These are phyloP conservation scores for Pheosia tremula DNA, from an alignment of 2,888 invertebrate species.

Conservation along the genomic window DNA sequence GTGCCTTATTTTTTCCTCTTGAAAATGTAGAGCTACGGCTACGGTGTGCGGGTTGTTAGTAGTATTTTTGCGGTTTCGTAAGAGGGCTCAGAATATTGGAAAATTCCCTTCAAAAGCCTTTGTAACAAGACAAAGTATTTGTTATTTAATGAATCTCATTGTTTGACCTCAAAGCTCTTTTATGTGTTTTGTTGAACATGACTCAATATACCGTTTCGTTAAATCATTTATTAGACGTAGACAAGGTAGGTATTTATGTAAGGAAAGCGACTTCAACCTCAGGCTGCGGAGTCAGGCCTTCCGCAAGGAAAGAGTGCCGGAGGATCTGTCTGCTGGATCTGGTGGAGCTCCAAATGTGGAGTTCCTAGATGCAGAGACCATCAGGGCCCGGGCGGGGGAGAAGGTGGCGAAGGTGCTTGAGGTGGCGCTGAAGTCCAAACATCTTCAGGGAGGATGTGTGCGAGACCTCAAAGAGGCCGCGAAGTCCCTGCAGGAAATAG, in stretches of 20 bases:
- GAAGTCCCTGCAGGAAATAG: too few species aligned
- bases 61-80: constrained; percentile 18
- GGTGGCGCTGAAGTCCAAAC: too few species aligned
- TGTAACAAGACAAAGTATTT: constrained; percentile 31
- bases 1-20: constrained; percentile 15
- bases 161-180: constrained; percentile 25
- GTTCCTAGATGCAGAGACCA: too few species aligned
- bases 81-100: constrained; percentile 12
- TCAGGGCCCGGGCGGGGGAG: too few species aligned
- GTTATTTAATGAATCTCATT: constrained; percentile 32
- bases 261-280: too few species aligned
- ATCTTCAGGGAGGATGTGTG: too few species aligned
- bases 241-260: not conserved
- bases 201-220: not conserved
- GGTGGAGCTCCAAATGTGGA: too few species aligned
- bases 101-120: constrained; percentile 24
- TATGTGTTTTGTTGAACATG: constrained; percentile 13
- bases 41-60: constrained; percentile 4
- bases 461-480: too few species aligned
- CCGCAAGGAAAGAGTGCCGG: too few species aligned
- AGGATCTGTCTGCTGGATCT: too few species aligned
- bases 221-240: not conserved
- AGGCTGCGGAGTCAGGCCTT: too few species aligned
- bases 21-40: constrained; percentile 9
- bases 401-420: too few species aligned